Conservation (phyloP, 2,888 invertebrate genomes). For the Epinotia brunnichana region DNA sequence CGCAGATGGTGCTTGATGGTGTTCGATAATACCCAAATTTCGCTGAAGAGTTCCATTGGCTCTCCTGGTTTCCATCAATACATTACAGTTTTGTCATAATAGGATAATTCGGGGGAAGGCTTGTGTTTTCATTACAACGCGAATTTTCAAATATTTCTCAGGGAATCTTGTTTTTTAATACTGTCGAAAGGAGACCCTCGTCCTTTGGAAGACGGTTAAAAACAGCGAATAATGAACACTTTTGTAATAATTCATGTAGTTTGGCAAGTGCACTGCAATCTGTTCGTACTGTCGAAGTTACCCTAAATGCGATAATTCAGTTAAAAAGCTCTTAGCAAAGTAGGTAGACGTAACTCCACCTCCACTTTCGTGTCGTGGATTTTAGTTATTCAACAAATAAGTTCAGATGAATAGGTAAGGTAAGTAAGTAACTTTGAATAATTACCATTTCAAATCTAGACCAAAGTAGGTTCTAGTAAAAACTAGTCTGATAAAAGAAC, state of each 20-base stretch:
- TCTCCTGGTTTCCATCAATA: too few relatives aligned
- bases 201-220: conserved; percentile 1
- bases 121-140: background rate
- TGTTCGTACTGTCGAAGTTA: conserved; percentile 29
- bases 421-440: background rate
- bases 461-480: too few relatives aligned
- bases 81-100: too few relatives aligned
- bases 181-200: background rate
- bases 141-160: background rate
- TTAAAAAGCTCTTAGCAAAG: conserved; percentile 38
- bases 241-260: conserved; percentile 9
- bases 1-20: too few relatives aligned
- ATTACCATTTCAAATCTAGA: too few relatives aligned
- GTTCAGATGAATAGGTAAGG: conserved; percentile 10
- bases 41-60: too few relatives aligned
- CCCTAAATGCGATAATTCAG: conserved; percentile 14
- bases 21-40: too few relatives aligned
- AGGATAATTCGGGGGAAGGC: too few relatives aligned
- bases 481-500: too few relatives aligned
- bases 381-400: conserved; percentile 11
- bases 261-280: conserved; percentile 23
- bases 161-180: too few relatives aligned
- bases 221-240: background rate
- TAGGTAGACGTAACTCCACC: background rate
- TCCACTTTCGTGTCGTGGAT: background rate